Conservation (phyloP, 2,888 invertebrate genomes). For the Eupelmus urozonus region DNA sequence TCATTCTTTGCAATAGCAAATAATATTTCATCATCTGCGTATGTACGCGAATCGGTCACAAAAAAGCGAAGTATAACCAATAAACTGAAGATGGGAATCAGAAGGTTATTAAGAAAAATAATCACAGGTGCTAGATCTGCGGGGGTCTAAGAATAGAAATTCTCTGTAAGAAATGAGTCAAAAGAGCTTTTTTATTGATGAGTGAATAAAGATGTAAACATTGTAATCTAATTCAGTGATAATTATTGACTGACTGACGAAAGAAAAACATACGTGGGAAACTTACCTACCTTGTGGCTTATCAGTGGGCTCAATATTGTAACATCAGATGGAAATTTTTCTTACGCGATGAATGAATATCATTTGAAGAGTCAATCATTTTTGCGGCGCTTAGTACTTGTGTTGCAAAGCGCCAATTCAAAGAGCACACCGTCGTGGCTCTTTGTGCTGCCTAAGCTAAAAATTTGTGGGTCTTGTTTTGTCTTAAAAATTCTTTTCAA, state of each 20-base stretch:
- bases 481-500: slow-evolving; percentile 1
- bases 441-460: slow-evolving; percentile 7
- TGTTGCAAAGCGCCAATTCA: not conserved
- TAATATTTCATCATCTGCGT: not conserved
- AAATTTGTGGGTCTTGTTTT: slow-evolving; percentile 25
- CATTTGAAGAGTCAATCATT: slow-evolving; percentile 27
- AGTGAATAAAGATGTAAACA: slow-evolving; percentile 1
- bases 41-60: not conserved
- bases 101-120: not conserved
- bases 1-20: too few species aligned
- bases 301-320: slow-evolving; percentile 29
- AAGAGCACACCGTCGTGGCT: not conserved
- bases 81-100: too few species aligned
- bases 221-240: slow-evolving; percentile 37
- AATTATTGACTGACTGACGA: slow-evolving; percentile 33
- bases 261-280: slow-evolving; percentile 49
- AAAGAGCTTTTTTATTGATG: slow-evolving; percentile 8
- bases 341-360: slow-evolving; percentile 36
- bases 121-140: slow-evolving; percentile 1
- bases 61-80: too few species aligned
- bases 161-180: not conserved
- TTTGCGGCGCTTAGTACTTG: slow-evolving; percentile 3
- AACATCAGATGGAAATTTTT: slow-evolving; percentile 37
- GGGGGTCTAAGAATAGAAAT: slow-evolving; percentile 30
- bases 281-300: slow-evolving; percentile 28